Conservation (phyloP, 2,797 vertebrate genomes). For the Galaxias olidus region DNA sequence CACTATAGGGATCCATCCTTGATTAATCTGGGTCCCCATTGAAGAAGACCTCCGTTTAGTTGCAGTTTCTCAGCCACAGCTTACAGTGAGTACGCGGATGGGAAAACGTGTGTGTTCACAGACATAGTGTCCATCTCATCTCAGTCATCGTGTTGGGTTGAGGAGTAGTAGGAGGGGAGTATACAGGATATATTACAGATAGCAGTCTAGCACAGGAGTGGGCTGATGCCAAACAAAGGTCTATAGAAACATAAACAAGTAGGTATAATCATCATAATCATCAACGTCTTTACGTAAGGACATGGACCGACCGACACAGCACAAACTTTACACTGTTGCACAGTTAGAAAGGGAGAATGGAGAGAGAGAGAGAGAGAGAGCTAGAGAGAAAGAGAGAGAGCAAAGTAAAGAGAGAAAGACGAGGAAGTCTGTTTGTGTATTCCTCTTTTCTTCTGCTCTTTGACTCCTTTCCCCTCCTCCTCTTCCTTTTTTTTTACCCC, state of each 20-base stretch:
- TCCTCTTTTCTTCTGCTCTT: conserved; percentile 16
- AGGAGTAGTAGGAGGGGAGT: not conserved
- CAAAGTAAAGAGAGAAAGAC: conserved; percentile 3
- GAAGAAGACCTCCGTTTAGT: too few species aligned
- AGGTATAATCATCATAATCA: conserved; percentile 67
- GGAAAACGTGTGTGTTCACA: too few species aligned
- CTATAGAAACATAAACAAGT: conserved; percentile 70
- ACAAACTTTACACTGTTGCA: conserved; percentile 75
- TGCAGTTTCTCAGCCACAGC: too few species aligned
- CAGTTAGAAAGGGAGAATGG: conserved; percentile 34
- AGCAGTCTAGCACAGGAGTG: conserved; percentile 45
- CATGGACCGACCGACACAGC: conserved; percentile 74
- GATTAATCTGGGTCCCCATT: too few species aligned
- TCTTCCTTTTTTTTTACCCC: conserved; percentile 51
- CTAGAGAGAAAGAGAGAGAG: conserved; percentile 34
- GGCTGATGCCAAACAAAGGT: not conserved
- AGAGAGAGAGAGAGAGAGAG: conserved; percentile 31
- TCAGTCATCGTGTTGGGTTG: too few species aligned
- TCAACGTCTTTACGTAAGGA: conserved; percentile 80
- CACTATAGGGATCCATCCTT: too few species aligned
- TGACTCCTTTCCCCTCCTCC: conserved; percentile 40
- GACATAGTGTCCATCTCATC: too few species aligned
- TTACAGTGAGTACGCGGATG: too few species aligned
- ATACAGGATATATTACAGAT: conserved; percentile 2
- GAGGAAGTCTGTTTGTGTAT: conserved; percentile 26